Conservation (phyloP, 2,113 vertebrate species). For the Zonotrichia leucophrys region DNA sequence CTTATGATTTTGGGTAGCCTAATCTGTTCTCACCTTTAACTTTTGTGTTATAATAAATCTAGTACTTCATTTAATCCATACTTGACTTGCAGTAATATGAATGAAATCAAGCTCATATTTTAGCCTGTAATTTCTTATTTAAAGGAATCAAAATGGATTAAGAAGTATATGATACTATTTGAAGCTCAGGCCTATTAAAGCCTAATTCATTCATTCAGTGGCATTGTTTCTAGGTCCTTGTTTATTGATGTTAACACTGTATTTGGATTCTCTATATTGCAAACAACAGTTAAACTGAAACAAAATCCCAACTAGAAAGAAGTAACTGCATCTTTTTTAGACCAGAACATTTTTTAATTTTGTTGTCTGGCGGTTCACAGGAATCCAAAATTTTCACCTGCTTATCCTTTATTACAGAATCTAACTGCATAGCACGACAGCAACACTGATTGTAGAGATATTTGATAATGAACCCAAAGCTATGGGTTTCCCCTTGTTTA, state of each 20-base stretch:
- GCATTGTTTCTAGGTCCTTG: not conserved
- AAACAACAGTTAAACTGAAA: not conserved
- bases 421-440: not conserved
- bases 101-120: not conserved
- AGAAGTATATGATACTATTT: not conserved
- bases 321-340: not conserved
- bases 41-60: not conserved
- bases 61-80: not conserved
- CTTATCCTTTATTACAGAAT: not conserved
- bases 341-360: not conserved
- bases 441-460: not conserved
- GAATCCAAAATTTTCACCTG: not conserved
- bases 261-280: not conserved
- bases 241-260: not conserved
- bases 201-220: not conserved
- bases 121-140: not conserved
- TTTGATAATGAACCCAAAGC: not conserved
- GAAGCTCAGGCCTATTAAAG: not conserved
- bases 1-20: fast-evolving
- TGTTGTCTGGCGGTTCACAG: not conserved
- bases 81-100: not conserved
- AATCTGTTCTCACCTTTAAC: not conserved
- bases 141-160: not conserved
- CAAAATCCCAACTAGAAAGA: not conserved
- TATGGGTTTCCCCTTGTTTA: not conserved